Percentiles rank a stretch among this genome's conserved stretches.
These are phyloP conservation scores for Xyrauchen texanus DNA, from an alignment of 2,113 vertebrate genomes.

Conservation along the genomic window DNA sequence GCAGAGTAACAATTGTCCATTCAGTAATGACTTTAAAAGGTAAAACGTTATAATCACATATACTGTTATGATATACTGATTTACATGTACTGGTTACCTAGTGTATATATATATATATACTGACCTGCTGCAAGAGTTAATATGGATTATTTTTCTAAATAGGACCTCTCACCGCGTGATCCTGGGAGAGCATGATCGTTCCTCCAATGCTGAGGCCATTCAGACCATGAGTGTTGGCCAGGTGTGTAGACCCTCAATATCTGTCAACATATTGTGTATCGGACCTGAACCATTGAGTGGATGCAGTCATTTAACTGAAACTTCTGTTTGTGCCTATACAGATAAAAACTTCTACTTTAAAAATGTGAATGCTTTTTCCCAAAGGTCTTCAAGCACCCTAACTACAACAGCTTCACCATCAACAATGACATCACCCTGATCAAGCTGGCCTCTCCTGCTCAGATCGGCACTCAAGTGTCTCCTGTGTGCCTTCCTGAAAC, in stretches of 20 bases:
- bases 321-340: too few species aligned
- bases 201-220: conserved; percentile 59
- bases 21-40: background rate
- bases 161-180: conserved; percentile 79
- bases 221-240: conserved; percentile 74
- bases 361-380: background rate
- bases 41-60: too few species aligned
- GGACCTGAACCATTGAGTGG: too few species aligned
- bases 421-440: conserved; percentile 81
- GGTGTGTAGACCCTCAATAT: conserved; percentile 61
- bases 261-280: too few species aligned
- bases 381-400: conserved; percentile 80
- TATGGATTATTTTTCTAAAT: background rate
- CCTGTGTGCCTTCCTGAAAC: conserved; percentile 76
- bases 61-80: too few species aligned
- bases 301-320: too few species aligned
- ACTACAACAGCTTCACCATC: conserved; percentile 69
- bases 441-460: conserved; percentile 74
- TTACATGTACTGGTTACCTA: too few species aligned
- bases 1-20: background rate
- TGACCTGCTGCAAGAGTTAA: background rate
- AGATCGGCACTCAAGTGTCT: conserved; percentile 64
- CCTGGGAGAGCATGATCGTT: conserved; percentile 82
- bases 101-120: too few species aligned
- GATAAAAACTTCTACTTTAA: background rate